Conservation (phyloP, 2,888 invertebrate genomes). For the Thelaira solivaga region DNA sequence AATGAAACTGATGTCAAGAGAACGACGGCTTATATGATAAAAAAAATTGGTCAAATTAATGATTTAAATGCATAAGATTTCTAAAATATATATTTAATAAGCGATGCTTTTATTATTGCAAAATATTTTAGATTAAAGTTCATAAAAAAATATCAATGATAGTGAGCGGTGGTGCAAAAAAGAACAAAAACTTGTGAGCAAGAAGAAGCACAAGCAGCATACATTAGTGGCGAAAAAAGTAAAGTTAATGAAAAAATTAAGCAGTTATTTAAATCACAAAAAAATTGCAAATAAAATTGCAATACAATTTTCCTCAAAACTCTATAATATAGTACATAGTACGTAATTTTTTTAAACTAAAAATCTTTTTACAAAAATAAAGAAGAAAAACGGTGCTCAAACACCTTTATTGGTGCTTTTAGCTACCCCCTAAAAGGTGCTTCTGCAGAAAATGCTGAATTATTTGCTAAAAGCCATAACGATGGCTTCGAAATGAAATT, state of each 20-base stretch:
- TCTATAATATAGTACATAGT: too few species aligned
- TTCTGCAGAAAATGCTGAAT: constrained; percentile 35
- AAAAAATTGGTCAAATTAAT: constrained; percentile 45
- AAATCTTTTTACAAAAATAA: constrained; percentile 24
- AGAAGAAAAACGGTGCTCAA: constrained; percentile 42
- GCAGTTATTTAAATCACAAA: constrained; percentile 41
- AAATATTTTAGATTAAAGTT: constrained; percentile 6
- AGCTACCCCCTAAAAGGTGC: constrained; percentile 43
- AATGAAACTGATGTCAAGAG: constrained; percentile 56
- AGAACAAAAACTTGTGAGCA: constrained; percentile 47
- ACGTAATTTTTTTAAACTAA: too few species aligned
- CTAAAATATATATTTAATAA: neutral
- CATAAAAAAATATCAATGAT: constrained; percentile 36
- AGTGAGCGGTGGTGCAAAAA: constrained; percentile 62
- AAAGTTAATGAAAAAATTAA: constrained; percentile 37
- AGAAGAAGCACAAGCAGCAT: constrained; percentile 58
- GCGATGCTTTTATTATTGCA: neutral
- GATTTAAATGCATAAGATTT: neutral
- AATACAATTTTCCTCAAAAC: too few species aligned
- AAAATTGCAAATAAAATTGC: too few species aligned
- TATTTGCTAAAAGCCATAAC: constrained; percentile 22
- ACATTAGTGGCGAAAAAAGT: constrained; percentile 55
- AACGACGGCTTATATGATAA: constrained; percentile 55
- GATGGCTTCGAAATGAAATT: constrained; percentile 23
- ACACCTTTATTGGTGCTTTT: constrained; percentile 50